These are phyloP conservation scores for Tetropium fuscum DNA, from an alignment of 2,888 invertebrate genomes.

Conservation along the genomic window DNA sequence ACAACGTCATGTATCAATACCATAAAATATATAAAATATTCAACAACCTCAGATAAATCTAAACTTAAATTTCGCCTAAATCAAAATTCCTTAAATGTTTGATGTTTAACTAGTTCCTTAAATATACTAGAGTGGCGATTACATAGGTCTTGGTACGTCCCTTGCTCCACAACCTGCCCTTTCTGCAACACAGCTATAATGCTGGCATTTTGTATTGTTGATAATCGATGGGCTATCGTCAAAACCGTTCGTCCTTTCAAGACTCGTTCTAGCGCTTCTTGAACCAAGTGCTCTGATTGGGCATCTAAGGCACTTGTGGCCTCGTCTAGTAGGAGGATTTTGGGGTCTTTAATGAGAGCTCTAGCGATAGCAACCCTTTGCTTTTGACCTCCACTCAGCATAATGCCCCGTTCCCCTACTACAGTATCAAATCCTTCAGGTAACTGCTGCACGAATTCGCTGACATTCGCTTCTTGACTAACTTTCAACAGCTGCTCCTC, in stretches of 20 bases:
- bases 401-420: conserved; percentile 90
- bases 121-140: conserved; percentile 78
- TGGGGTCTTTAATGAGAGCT: conserved; percentile 93
- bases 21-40: neutral
- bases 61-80: neutral
- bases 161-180: conserved; percentile 85
- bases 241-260: conserved; percentile 89
- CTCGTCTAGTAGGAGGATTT: conserved; percentile 93
- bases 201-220: conserved; percentile 92
- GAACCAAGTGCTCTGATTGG: conserved; percentile 90
- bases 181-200: conserved; percentile 88
- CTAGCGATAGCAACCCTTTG: conserved; percentile 94
- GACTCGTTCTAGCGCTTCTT: conserved; percentile 88
- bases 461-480: conserved; percentile 86
- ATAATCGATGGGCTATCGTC: conserved; percentile 94
- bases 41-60: neutral
- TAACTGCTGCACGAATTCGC: conserved; percentile 78
- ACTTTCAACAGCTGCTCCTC: conserved; percentile 73
- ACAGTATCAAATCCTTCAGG: conserved; percentile 83
- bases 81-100: conserved; percentile 70
- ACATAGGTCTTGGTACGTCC: conserved; percentile 72
- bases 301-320: conserved; percentile 96
- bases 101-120: conserved; percentile 84
- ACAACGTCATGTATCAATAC: no score
- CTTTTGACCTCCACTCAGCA: conserved; percentile 94